These are phyloP conservation scores for Enteromius treurensis DNA, from an alignment of 2,797 vertebrate species.

Conservation along the genomic window DNA sequence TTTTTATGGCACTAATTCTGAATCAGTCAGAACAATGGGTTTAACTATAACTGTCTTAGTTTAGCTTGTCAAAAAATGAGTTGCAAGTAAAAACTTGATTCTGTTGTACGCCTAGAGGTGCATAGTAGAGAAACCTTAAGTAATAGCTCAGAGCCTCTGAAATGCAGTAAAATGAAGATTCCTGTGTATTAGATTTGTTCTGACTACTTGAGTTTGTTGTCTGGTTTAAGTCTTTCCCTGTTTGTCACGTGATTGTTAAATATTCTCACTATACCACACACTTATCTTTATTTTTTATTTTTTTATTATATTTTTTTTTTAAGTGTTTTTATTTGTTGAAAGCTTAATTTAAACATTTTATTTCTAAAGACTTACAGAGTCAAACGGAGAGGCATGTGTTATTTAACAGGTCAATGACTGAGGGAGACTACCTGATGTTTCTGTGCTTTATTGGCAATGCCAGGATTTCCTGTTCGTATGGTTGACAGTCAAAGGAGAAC, in stretches of 20 bases:
- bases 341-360: neutral
- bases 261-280: neutral
- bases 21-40: neutral
- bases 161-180: neutral
- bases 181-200: neutral
- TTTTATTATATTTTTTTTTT: neutral
- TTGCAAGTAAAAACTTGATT: constrained; percentile 2
- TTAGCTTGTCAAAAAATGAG: constrained; percentile 5
- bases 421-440: constrained; percentile 24
- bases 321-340: neutral
- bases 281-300: neutral
- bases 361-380: neutral
- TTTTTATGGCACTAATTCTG: neutral
- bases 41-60: neutral
- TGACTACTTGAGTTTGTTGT: neutral
- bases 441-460: constrained; percentile 39
- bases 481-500: neutral
- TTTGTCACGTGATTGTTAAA: neutral
- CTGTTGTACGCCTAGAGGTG: neutral
- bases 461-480: constrained; percentile 53
- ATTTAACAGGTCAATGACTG: neutral
- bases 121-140: neutral
- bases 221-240: neutral
- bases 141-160: neutral
- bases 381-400: neutral